Conservation (phyloP, 2,113 vertebrate genomes). For the Syrmaticus mikado region DNA sequence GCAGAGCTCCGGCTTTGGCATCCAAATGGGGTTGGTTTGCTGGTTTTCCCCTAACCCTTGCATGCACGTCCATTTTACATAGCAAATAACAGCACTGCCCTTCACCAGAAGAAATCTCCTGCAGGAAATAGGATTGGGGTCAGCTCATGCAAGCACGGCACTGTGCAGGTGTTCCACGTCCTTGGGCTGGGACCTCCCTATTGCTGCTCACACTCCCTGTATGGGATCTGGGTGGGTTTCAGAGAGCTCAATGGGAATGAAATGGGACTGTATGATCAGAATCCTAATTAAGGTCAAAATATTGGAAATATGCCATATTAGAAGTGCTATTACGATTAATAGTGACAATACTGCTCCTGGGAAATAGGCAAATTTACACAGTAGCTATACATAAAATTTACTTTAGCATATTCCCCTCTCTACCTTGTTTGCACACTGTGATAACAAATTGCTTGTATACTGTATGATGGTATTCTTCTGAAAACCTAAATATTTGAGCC, state of each 20-base stretch:
- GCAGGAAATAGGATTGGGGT: not conserved
- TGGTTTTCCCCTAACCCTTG: not conserved
- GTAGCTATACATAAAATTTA: conserved; percentile 74
- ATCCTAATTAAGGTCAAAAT: conserved; percentile 73
- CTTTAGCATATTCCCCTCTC: conserved; percentile 61
- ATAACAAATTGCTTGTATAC: conserved; percentile 67
- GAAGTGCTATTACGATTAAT: conserved; percentile 70
- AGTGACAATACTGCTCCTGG: conserved; percentile 68
- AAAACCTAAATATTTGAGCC: conserved; percentile 58
- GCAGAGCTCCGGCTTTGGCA: fast-evolving
- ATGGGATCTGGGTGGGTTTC: not conserved
- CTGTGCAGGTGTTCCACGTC: not conserved
- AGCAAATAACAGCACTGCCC: fast-evolving
- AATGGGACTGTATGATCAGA: conserved; percentile 41
- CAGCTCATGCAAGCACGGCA: not conserved
- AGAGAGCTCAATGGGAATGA: not conserved
- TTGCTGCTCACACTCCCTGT: not conserved
- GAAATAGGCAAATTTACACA: conserved; percentile 76
- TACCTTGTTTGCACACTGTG: conserved; percentile 61
- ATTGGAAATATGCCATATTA: conserved; percentile 77
- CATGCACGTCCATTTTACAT: not conserved
- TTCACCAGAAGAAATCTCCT: not conserved
- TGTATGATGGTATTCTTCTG: not conserved
- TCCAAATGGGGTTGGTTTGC: not conserved
- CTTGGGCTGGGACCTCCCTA: not conserved